phyloP scores from a whole-genome alignment of 2,113 vertebrate species.

The Colius striatus region DNA sequence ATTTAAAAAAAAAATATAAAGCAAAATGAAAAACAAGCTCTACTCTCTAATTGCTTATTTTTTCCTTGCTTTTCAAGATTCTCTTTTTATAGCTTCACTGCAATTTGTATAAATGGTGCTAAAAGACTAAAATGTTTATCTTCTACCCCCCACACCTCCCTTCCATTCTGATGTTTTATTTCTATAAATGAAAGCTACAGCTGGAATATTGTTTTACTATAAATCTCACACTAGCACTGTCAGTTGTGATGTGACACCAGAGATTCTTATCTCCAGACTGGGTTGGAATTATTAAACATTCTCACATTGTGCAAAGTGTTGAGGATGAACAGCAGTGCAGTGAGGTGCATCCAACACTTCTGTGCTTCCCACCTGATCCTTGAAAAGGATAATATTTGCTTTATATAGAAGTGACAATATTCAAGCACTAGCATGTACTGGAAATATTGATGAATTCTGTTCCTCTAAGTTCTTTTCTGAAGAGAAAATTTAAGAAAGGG shows the following conservation, averaged over 20 bases:
- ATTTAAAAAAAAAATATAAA: conserved; percentile 11
- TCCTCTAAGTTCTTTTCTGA: conserved; percentile 46
- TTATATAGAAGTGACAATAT: conserved; percentile 70
- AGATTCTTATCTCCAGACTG: conserved; percentile 84
- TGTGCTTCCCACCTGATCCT: conserved; percentile 83
- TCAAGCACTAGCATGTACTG: conserved; percentile 70
- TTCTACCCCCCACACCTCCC: conserved; percentile 58
- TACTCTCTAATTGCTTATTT: conserved; percentile 32
- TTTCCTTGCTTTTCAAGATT: conserved; percentile 27
- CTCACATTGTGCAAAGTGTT: conserved; percentile 85
- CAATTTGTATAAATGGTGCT: conserved; percentile 65
- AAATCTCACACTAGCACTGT: conserved; percentile 82
- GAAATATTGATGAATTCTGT: conserved; percentile 66
- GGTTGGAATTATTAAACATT: conserved; percentile 85
- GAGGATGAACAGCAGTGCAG: conserved; percentile 82
- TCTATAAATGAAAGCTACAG: conserved; percentile 82
- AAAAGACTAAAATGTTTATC: conserved; percentile 78
- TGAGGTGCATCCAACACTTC: conserved; percentile 82
- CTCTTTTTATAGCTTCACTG: conserved; percentile 53
- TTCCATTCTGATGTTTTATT: conserved; percentile 78
- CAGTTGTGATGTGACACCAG: conserved; percentile 80
- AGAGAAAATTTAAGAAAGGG: not conserved
- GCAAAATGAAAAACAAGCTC: not conserved
- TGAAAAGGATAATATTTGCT: conserved; percentile 81
- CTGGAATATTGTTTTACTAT: conserved; percentile 85